Evolutionary conservation across 1,140 invertebrate genomes (phyloP), one percentile per base, ranked within the genome.

Genomic region (Spodoptera litura): DNA sequence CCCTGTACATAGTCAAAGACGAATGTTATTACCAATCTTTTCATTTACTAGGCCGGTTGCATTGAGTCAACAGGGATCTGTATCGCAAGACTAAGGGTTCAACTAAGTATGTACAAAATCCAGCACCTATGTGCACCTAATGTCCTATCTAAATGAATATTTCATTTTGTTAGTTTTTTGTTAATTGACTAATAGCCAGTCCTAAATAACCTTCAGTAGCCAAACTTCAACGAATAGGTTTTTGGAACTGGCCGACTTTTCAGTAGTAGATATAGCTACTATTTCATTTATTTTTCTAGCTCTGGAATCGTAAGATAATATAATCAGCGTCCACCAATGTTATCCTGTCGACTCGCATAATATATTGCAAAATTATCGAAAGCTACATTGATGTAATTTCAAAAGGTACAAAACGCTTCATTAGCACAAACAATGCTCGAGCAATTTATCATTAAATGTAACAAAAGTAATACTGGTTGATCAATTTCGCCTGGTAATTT

Each of bases 1-100:
- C 89, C 89, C 89, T 91, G 89, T 91, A 87, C 82, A 88, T 77
- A 85, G 88, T 78, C 72, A 81, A 86, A 85, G 66, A 83, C 75
- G 81, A 81, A 79, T 82, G 83, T 71, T 82, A 79, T 68, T 72
- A 53, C 78, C 79, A 79, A 75, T 78, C 15, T 49, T 66, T 66
- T 77, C 55, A 52, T 52, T 56, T 85, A 86, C 81, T 85, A 88
- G 83, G 85, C 84, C 84, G 80, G 85, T 49, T 78, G 78, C 13
- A 61, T 62, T 52, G 35, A 44, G 74, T 68, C 59, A 35, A 35
- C 74, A 68, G 52, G 27, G n/a, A 38, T 58, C 35, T 59, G 64
- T 64, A 68, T 62, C 56, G 6, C 15, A n/a, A 44, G 6, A 4
- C 38, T 44, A 44, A 9, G 9, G 6, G 38, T 44, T 8, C 38